These are phyloP conservation scores for Chloebia gouldiae DNA, from an alignment of 2,113 vertebrate genomes.

Conservation along the genomic window DNA sequence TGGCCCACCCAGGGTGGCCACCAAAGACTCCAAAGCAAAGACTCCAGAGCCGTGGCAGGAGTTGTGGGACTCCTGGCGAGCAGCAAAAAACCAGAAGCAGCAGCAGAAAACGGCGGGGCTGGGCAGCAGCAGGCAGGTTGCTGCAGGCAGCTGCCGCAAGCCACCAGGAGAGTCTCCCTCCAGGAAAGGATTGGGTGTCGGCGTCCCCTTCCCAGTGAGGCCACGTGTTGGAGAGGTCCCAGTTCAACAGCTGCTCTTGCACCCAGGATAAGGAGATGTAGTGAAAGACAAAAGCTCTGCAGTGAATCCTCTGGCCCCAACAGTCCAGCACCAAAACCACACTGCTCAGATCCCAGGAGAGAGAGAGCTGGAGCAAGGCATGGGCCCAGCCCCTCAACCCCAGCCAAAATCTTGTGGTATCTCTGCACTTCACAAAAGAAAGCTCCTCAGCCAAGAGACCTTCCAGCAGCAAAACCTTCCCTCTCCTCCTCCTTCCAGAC, in stretches of 20 bases:
- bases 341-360: accelerated
- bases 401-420: background rate
- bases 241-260: background rate
- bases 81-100: background rate
- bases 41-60: background rate
- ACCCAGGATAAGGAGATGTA: too few species aligned
- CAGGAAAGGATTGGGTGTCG: accelerated
- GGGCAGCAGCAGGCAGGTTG: background rate
- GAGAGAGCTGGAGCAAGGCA: background rate
- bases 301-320: background rate
- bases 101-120: background rate
- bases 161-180: background rate
- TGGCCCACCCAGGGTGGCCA: too few species aligned
- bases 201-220: background rate
- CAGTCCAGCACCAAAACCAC: background rate
- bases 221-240: too few species aligned
- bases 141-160: background rate
- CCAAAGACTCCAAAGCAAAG: background rate
- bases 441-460: background rate
- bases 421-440: background rate
- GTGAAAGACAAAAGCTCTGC: background rate
- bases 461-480: background rate
- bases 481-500: background rate
- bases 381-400: background rate
- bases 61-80: accelerated